phyloP scores from a whole-genome alignment of 2,888 invertebrate species.

The Temnothorax rugatulus region DNA sequence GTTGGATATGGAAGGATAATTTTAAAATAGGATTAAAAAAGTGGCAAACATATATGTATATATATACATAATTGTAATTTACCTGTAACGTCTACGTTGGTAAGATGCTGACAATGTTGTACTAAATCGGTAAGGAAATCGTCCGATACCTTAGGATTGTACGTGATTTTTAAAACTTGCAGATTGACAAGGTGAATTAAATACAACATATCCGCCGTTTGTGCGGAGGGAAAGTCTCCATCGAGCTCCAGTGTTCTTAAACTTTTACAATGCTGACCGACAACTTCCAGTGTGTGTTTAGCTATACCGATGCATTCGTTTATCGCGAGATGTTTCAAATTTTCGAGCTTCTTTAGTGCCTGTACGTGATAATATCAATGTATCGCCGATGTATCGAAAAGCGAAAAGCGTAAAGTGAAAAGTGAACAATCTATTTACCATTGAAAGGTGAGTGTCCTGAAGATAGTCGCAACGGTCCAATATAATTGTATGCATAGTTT shows the following conservation, averaged over 20 bases:
- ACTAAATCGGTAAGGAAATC: conserved; percentile 87
- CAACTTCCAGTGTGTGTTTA: conserved; percentile 73
- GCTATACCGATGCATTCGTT: conserved; percentile 74
- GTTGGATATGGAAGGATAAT: conserved; percentile 2
- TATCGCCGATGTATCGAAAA: no score
- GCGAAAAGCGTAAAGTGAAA: not conserved
- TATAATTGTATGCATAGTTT: conserved; percentile 79
- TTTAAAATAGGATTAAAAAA: not conserved
- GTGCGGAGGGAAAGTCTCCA: conserved; percentile 81
- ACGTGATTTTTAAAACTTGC: conserved; percentile 86
- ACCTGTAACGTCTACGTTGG: conserved; percentile 78
- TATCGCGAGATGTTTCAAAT: conserved; percentile 76
- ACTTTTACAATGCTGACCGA: conserved; percentile 74
- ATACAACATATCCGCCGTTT: conserved; percentile 82
- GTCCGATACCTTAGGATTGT: conserved; percentile 87
- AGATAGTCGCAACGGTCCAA: conserved; percentile 77
- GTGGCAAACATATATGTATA: no score
- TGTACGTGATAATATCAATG: conserved; percentile 47
- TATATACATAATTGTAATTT: conserved; percentile 41
- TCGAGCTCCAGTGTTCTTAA: conserved; percentile 76
- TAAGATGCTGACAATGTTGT: conserved; percentile 76
- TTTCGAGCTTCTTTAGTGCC: conserved; percentile 76
- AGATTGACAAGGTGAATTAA: conserved; percentile 86
- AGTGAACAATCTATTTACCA: conserved; percentile 71
- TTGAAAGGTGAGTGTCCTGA: conserved; percentile 70